Conservation (phyloP, 2,888 invertebrate species). For the Epsilonema sp. region DNA sequence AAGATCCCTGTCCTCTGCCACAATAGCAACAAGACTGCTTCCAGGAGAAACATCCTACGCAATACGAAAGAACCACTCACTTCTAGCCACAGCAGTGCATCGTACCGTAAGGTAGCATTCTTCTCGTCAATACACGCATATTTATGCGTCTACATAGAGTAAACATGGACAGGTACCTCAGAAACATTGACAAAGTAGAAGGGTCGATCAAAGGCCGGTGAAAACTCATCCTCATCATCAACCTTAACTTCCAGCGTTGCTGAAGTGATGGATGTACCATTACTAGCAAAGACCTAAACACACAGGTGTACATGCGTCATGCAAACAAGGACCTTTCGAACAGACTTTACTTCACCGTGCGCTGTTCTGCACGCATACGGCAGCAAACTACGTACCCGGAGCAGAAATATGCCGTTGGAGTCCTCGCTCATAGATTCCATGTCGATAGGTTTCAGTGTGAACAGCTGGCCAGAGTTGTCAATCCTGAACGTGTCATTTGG, state of each 20-base stretch:
- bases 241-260: conserved; percentile 16
- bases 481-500: conserved; percentile 12
- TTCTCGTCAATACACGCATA: background rate
- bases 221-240: conserved; percentile 20
- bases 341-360: too few species aligned
- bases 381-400: too few species aligned
- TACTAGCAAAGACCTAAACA: background rate
- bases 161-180: conserved; percentile 9
- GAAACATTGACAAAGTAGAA: conserved; percentile 9
- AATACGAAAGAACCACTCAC: too few species aligned
- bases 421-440: conserved; percentile 12
- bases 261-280: conserved; percentile 10
- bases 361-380: too few species aligned
- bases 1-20: background rate
- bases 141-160: background rate
- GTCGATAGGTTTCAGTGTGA: conserved; percentile 12
- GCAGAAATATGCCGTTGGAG: conserved; percentile 9
- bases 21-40: background rate
- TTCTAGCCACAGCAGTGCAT: too few species aligned
- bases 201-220: conserved; percentile 16
- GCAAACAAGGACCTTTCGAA: too few species aligned
- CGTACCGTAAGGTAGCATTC: too few species aligned
- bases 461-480: conserved; percentile 16
- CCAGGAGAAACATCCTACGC: background rate
- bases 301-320: too few species aligned